Conservation (phyloP, 92 coral and sea anemone genomes). For the Plumapathes pennacea region DNA sequence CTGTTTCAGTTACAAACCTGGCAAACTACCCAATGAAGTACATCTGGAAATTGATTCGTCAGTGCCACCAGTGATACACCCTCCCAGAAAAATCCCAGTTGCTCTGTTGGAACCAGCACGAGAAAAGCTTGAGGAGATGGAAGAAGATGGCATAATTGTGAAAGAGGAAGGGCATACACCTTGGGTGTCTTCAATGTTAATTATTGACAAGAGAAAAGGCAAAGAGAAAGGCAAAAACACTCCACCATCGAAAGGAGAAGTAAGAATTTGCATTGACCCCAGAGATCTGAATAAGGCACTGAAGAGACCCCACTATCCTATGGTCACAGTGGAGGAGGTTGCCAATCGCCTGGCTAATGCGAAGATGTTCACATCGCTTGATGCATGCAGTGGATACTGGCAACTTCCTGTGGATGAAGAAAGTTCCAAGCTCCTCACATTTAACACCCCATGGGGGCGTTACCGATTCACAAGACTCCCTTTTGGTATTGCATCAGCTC, state of each 20-base stretch:
- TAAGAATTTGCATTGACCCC: slow-evolving; percentile 21
- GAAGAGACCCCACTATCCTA: slow-evolving; percentile 16
- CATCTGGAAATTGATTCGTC: slow-evolving; percentile 30
- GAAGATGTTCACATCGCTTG: slow-evolving; percentile 16
- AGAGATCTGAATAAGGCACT: slow-evolving; percentile 13
- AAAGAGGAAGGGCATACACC: slow-evolving; percentile 36
- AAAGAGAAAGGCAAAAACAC: slow-evolving; percentile 17
- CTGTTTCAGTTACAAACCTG: slow-evolving; percentile 43
- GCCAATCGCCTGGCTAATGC: slow-evolving; percentile 6
- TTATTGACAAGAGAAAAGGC: slow-evolving; percentile 41
- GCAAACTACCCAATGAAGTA: slow-evolving; percentile 27
- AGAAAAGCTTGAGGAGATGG: slow-evolving; percentile 43
- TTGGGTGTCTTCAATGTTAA: slow-evolving; percentile 39
- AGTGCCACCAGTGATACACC: slow-evolving; percentile 14
- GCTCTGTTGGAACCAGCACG: slow-evolving; percentile 19
- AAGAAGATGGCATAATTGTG: slow-evolving; percentile 51
- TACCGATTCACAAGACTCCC: slow-evolving; percentile 49
- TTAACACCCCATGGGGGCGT: slow-evolving; percentile 51
- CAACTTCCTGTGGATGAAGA: slow-evolving; percentile 38
- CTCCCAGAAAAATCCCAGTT: slow-evolving; percentile 15
- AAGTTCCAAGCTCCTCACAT: slow-evolving; percentile 47
- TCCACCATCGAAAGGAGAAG: slow-evolving; percentile 10
- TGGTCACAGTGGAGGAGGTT: slow-evolving; percentile 19
- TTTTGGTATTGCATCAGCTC: slow-evolving; percentile 32
- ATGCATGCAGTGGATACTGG: slow-evolving; percentile 46